phyloP scores from a whole-genome alignment of 2,113 vertebrate species.

The Phasianus colchicus region DNA sequence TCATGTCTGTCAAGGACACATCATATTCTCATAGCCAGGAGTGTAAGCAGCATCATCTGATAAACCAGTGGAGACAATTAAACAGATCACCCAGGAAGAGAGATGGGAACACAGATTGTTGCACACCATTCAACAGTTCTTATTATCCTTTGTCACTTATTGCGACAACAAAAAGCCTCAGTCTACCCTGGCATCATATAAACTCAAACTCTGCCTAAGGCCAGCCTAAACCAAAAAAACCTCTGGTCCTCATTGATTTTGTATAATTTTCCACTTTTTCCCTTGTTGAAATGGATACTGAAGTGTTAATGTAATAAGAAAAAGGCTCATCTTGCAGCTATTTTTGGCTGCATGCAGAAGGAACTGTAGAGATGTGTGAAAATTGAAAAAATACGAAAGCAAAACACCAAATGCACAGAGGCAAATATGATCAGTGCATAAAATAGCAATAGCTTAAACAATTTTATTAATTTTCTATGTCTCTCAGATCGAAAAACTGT shows the following conservation, averaged over 20 bases:
- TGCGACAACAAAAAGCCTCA: neutral
- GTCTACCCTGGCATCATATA: neutral
- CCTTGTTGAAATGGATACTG: neutral
- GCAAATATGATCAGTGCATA: neutral
- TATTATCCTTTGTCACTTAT: neutral
- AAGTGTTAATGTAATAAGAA: neutral
- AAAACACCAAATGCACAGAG: neutral
- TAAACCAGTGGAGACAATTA: neutral
- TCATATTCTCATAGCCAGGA: neutral
- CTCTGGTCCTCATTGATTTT: neutral
- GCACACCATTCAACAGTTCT: neutral
- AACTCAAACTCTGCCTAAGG: neutral
- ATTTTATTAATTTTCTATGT: neutral
- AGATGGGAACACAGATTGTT: neutral
- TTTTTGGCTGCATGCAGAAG: neutral
- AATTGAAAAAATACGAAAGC: neutral
- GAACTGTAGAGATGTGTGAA: neutral
- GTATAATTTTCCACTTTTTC: neutral
- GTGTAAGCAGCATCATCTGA: neutral
- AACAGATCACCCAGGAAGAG: neutral
- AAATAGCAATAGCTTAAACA: neutral
- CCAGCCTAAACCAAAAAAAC: neutral
- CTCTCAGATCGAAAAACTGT: neutral
- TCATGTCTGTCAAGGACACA: neutral
- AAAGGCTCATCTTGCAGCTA: neutral